These are phyloP conservation scores for Andrena hattorfiana DNA, from an alignment of 2,888 invertebrate species.

Conservation along the genomic window DNA sequence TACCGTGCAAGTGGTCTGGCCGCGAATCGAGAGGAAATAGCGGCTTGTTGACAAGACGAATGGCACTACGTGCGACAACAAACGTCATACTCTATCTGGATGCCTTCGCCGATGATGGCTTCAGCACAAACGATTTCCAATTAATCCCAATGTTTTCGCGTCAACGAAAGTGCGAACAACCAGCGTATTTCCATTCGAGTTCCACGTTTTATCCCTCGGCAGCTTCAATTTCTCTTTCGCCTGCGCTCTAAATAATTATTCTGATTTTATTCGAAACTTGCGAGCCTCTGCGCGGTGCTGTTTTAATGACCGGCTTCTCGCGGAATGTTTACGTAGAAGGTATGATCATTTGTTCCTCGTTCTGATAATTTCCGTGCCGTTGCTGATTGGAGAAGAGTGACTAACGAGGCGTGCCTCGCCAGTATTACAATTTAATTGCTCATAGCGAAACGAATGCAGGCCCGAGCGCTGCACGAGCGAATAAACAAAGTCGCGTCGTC, in stretches of 20 bases:
- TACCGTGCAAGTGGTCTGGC: conserved; percentile 33
- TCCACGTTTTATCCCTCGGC: conserved; percentile 10
- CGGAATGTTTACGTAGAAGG: neutral
- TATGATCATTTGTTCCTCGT: neutral
- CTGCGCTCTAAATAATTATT: neutral
- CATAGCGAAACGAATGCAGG: neutral
- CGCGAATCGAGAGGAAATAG: conserved; percentile 57
- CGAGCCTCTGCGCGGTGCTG: too few species aligned
- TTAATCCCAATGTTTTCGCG: conserved; percentile 15
- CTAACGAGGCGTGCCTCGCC: too few species aligned
- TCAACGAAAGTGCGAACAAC: neutral
- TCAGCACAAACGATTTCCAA: conserved; percentile 48
- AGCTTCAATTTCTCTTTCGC: neutral
- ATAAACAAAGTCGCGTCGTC: conserved; percentile 27
- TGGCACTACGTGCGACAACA: conserved; percentile 54
- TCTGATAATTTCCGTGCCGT: neutral
- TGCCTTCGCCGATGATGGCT: conserved; percentile 31
- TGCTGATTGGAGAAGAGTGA: too few species aligned
- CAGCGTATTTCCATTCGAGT: neutral
- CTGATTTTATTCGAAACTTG: too few species aligned
- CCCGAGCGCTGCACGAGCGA: neutral
- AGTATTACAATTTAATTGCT: conserved; percentile 5
- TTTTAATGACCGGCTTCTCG: neutral
- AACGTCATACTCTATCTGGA: conserved; percentile 49
- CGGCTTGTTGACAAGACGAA: conserved; percentile 64